Conservation (phyloP, 2,888 invertebrate species). For the Calameuta filiformis region DNA sequence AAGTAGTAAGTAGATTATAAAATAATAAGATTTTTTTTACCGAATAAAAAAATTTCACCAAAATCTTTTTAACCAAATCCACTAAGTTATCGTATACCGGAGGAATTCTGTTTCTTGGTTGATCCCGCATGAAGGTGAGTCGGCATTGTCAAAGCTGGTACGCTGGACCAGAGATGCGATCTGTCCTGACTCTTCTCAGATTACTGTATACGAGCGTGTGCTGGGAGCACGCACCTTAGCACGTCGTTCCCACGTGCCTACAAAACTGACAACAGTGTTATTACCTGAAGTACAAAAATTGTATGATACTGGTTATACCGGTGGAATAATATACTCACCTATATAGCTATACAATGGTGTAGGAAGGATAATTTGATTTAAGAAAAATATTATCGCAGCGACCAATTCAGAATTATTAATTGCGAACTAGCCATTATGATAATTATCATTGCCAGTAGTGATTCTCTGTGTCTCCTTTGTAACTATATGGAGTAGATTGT, state of each 20-base stretch:
- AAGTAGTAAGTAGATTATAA: background rate
- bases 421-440: background rate
- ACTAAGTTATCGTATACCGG: background rate
- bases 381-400: background rate
- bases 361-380: background rate
- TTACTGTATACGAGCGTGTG: slow-evolving; percentile 52
- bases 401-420: background rate
- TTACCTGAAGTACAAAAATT: background rate
- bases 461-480: background rate
- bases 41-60: background rate
- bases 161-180: slow-evolving; percentile 36
- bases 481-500: background rate
- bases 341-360: background rate
- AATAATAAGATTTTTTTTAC: background rate
- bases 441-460: background rate
- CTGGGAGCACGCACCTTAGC: slow-evolving; percentile 50
- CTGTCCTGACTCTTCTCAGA: slow-evolving; percentile 52
- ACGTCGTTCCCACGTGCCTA: slow-evolving; percentile 58
- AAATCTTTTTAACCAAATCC: background rate
- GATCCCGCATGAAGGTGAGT: slow-evolving; percentile 30
- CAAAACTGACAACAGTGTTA: background rate
- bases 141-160: slow-evolving; percentile 56
- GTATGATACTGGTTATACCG: background rate
- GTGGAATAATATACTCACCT: background rate
- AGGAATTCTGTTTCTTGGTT: background rate